Evolutionary conservation across 2,113 vertebrate species (phyloP).

Genomic region (Stegostoma tigrinum): DNA sequence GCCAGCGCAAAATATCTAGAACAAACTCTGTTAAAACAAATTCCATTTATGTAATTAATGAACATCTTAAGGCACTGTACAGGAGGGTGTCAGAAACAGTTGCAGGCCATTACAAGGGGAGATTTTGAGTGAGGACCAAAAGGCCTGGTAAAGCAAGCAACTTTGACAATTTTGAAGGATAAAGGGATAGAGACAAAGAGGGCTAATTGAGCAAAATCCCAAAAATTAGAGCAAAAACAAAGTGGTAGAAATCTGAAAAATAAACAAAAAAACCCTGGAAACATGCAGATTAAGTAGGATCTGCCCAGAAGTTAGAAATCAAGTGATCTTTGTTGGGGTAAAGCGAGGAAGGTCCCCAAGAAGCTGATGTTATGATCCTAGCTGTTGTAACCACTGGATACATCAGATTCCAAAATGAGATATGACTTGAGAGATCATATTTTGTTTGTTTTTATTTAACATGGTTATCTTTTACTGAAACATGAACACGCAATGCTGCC

Average conservation of each 20-base stretch:
- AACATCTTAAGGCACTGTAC: not conserved
- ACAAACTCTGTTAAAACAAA: not conserved
- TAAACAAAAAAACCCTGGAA: too few relatives aligned
- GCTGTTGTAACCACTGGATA: too few relatives aligned
- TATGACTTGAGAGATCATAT: too few relatives aligned
- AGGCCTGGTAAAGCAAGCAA: not conserved
- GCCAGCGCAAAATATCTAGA: not conserved
- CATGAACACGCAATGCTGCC: too few relatives aligned
- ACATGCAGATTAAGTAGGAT: too few relatives aligned
- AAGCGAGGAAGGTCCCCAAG: not conserved
- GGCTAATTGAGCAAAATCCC: not conserved
- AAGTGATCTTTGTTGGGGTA: not conserved
- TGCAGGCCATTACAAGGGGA: not conserved
- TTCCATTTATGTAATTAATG: not conserved
- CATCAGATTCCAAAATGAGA: too few relatives aligned
- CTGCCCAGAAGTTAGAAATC: not conserved
- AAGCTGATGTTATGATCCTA: not conserved
- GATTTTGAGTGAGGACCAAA: not conserved
- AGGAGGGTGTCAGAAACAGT: not conserved
- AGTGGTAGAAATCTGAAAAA: too few relatives aligned
- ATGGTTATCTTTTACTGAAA: too few relatives aligned
- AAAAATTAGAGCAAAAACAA: not conserved
- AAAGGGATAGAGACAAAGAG: not conserved
- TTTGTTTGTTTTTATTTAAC: too few relatives aligned
- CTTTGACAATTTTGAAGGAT: not conserved